Evolutionary conservation across 2,888 invertebrate species (phyloP).

Genomic region (Diarsia rubi): DNA sequence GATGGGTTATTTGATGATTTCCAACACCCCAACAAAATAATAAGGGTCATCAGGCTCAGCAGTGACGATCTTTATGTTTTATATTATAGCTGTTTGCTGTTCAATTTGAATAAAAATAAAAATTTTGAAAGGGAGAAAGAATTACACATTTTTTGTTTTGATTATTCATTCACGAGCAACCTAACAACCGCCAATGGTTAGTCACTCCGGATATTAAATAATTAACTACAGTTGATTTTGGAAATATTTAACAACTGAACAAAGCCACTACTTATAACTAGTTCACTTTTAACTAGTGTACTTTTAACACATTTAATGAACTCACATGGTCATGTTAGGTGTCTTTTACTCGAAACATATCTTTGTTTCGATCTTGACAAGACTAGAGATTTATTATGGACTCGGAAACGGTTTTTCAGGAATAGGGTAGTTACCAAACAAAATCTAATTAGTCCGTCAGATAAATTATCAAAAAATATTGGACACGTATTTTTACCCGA

Average conservation of each 20-base stretch:
- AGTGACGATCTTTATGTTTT: no score
- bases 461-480: no score
- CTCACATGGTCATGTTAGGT: background rate
- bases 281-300: background rate
- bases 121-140: no score
- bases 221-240: background rate
- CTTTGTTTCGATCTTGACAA: background rate
- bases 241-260: background rate
- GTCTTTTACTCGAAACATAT: constrained; percentile 16
- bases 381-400: constrained; percentile 11
- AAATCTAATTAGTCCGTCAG: no score
- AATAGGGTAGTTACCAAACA: no score
- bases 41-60: no score
- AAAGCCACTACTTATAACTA: background rate
- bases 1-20: no score
- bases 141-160: constrained; percentile 1
- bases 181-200: background rate
- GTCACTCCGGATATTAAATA: background rate
- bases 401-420: background rate
- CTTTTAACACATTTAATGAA: constrained; percentile 21
- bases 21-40: no score
- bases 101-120: no score
- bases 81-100: no score
- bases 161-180: background rate
- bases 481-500: no score